A percentile compares a stretch with the other conserved stretches of the same genome.
Conservation (phyloP, 2,797 vertebrate genomes). For the Psittacula derbiana region DNA sequence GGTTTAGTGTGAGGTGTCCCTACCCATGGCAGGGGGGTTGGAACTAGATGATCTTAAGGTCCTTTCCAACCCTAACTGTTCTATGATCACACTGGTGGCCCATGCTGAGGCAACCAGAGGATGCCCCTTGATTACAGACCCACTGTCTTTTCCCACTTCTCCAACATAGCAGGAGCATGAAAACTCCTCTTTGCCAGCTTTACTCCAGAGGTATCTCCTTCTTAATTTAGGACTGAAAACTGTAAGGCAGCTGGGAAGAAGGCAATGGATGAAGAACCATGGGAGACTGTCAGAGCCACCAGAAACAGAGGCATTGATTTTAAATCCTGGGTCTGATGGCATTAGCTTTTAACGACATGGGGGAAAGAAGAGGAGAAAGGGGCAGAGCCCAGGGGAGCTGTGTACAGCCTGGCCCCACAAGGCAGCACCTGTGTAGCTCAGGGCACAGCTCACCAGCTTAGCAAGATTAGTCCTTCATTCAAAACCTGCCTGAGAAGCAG, state of each 20-base stretch:
- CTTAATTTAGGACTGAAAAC: not conserved
- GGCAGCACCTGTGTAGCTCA: not conserved
- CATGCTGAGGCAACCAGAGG: fast-evolving
- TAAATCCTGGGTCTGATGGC: not conserved
- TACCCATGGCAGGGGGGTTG: not conserved
- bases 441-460: not conserved
- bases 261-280: not conserved
- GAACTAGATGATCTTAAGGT: not conserved
- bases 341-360: not conserved
- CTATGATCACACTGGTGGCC: fast-evolving
- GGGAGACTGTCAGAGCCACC: not conserved
- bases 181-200: not conserved
- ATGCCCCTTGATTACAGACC: not conserved
- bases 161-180: not conserved
- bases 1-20: not conserved
- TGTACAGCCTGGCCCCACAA: fast-evolving
- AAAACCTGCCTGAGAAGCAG: slow-evolving; percentile 34
- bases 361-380: not conserved
- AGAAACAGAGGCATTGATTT: not conserved
- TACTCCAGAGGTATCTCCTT: not conserved
- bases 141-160: not conserved
- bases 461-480: slow-evolving; percentile 39
- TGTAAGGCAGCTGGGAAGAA: not conserved
- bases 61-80: not conserved
- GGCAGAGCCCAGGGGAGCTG: not conserved